Percentiles rank a stretch among this genome's conserved stretches.
These are phyloP conservation scores for Diarsia mendica DNA, from an alignment of 2,888 invertebrate genomes.

Conservation along the genomic window DNA sequence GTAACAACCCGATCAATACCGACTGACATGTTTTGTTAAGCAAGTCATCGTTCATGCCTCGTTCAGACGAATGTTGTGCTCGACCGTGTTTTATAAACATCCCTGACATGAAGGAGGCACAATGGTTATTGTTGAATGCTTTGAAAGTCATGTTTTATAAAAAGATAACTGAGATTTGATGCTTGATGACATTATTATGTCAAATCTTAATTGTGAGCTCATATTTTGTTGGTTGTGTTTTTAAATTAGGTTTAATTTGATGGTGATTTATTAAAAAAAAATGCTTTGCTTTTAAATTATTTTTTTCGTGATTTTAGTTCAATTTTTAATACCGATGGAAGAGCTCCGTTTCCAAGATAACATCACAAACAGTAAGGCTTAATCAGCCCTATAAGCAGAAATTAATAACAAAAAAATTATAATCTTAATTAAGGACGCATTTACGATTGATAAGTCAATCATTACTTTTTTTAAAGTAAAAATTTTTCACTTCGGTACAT, in stretches of 20 bases:
- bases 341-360: neutral
- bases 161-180: neutral
- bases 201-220: neutral
- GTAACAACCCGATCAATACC: neutral
- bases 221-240: neutral
- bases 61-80: conserved; percentile 10
- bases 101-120: neutral
- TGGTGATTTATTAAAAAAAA: too few species aligned
- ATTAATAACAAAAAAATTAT: neutral
- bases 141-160: conserved; percentile 3
- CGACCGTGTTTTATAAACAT: conserved; percentile 48
- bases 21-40: conserved; percentile 35
- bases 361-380: neutral
- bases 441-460: too few species aligned
- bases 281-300: too few species aligned
- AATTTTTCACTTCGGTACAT: too few species aligned
- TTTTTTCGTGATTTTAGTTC: neutral
- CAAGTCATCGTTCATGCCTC: neutral
- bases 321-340: neutral
- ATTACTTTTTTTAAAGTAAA: too few species aligned
- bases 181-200: neutral
- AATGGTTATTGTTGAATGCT: conserved; percentile 30
- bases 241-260: too few species aligned
- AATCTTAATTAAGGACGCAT: too few species aligned
- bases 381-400: neutral